A percentile compares a stretch with the other conserved stretches of the same genome.
phyloP scores from a whole-genome alignment of 2,113 vertebrate genomes.

The Aegotheles bennettii region DNA sequence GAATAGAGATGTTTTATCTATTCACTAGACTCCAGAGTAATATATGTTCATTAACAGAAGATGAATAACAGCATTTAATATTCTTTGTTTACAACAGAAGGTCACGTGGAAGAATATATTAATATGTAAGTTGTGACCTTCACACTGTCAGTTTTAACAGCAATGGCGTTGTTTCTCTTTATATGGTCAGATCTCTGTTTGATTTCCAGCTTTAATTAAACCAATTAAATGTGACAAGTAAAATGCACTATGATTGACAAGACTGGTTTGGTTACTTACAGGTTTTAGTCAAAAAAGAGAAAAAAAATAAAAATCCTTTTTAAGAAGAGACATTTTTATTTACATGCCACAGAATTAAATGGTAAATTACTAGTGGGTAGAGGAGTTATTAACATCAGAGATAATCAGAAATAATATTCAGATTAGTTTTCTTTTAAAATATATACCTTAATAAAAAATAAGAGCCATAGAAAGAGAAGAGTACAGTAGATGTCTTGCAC shows the following conservation, averaged over 20 bases:
- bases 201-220: constrained; percentile 66
- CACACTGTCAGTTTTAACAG: constrained; percentile 42
- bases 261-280: background rate
- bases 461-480: background rate
- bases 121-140: constrained; percentile 70
- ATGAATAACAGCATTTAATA: constrained; percentile 72
- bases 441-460: background rate
- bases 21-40: constrained; percentile 70
- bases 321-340: background rate
- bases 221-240: constrained; percentile 55
- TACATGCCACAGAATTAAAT: background rate
- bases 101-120: constrained; percentile 66
- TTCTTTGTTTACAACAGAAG: constrained; percentile 76
- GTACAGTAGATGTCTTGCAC: background rate
- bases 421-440: background rate
- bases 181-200: constrained; percentile 4
- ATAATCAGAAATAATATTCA: background rate
- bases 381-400: background rate
- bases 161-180: constrained; percentile 22
- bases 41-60: constrained; percentile 71
- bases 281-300: background rate
- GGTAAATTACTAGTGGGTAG: rapidly evolving
- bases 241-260: background rate
- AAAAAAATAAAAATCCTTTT: background rate
- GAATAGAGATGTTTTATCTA: constrained; percentile 67